Base-by-base conservation (phyloP, 2,888 invertebrate genomes). In the Tholera decimalis region DNA sequence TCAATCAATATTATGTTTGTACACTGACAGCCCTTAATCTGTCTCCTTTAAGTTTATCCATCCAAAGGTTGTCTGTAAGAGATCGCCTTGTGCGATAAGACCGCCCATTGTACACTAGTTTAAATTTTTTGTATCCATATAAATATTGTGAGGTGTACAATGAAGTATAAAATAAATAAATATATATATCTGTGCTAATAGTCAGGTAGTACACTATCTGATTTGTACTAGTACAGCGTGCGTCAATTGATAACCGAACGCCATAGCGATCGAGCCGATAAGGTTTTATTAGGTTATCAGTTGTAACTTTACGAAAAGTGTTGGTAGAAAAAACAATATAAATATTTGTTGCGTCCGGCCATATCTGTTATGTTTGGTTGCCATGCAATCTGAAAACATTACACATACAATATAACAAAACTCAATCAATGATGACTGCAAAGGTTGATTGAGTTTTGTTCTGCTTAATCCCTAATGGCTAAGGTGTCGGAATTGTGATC, bases 241-340 rank as follows among this genome's bases (percentile, higher is more conserved):
- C 90, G 89, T 89, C 89, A 85, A 82, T 80, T 78, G 88, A 89
- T 89, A 88, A 84, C 18, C 43, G 67, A 64, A 67, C 62, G 64
- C 73, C 76, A 74, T 68, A 47, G 18, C 28, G 47, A 47, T 69
- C 61, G 56, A 56, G 67, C 5, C 69, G 87, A 88, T 89, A 87
- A 83, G 55, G 62, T 73, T 13, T 50, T 89, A 88, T 86, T 88
- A 83, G 87, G 89, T 89, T 91, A 90, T 89, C 88, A 37, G 28
- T 13, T 43, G 50, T 59, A 47, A 58, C 60, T 49, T 39, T 62
- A 37, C 58, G 61, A 43, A 9, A 5, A 51, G 0, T 55, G 54
- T 41, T n/a, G n/a, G n/a, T n/a, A n/a, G 28, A 56, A 59, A 58
- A 67, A 43, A 41, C 4, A 6, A 53, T 43, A 13, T 26, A 56